Base-by-base conservation (phyloP, 2,113 vertebrate genomes). In the Cynopterus brachyotis region DNA sequence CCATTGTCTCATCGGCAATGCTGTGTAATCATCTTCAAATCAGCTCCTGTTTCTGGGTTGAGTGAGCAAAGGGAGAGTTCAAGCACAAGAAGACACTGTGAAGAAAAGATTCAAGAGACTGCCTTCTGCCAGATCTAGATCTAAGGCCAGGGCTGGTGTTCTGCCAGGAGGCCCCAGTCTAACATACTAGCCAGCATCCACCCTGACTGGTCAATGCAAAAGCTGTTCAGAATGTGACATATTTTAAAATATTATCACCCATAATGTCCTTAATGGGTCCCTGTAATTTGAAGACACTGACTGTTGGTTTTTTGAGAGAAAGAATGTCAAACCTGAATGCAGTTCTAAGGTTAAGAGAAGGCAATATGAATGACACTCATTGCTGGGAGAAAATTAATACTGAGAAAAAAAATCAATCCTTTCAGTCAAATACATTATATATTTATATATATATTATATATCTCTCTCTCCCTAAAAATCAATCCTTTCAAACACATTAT, bases 301-400 rank as follows among this genome's bases (percentile, higher is more conserved):
- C 28, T 94, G 30, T 50, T 90, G 11, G 9, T 85, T 95, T 92
- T 55, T 82, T 92, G 12, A 96, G 42, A 94, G 24, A 28, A 95
- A 86, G 73, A 84, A 87, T 91, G 24, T 89, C 69, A 95, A 88
- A 83, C 78, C 9, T 89, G 20, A 89, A 67, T 40, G 53, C 8
- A 96, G 24, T 28, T 92, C 30, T 80, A 92, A 88, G 66, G 66
- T 92, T 57, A 89, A 75, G 89, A n/a, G 32, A 93, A 96, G 24
- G n/a, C 26, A 32, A 73, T 70, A 15, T 47, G 30, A 94, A 72
- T 69, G 69, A 83, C 35, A 72, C 10, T 88, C 66, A 84, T 11
- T 80, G 8, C 40, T 86, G 37, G 20, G 28, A 79, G 35, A 91
- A 94, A 91, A 64, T 45, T 78, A 42, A 94, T 22, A 32, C 32